Evolutionary conservation across 2,888 invertebrate genomes (phyloP), one percentile per base, ranked within the genome.

Genomic region (Euplexia lucipara): DNA sequence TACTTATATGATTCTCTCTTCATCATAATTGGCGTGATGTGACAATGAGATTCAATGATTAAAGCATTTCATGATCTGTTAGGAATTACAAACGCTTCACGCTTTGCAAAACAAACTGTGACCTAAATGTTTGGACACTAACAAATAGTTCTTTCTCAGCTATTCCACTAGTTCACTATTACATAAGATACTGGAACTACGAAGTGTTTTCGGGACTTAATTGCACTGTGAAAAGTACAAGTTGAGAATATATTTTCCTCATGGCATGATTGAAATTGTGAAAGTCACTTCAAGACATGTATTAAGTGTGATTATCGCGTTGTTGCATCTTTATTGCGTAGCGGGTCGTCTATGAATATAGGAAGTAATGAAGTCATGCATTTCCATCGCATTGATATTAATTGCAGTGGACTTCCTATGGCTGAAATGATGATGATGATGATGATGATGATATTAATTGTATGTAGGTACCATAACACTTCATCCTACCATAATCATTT

Each of bases 61-160:
- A n/a, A n/a, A n/a, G 32, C 35, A 45, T 39, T 47, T 47, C 5
- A 16, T 30, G 12, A 48, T 9, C 22, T 48, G 3, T 57, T 67
- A 30, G 20, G 20, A n/a, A 12, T 26, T 37, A 6, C 2, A 45
- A 56, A 18, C 26, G 56, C 8, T 26, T 39, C 34, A 47, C 65
- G 20, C 18, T 45, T 47, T 18, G 5, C 26, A 7, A 14, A 65
- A 57, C 45, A 34, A 45, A 65, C 14, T 66, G 59, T 66, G 41
- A 58, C 52, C 41, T 35, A 62, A 42, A 70, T 67, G 30, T 47
- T 62, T 42, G 48, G 42, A 48, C 48, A 63, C 34, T 70, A 49
- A 48, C 53, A 69, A 69, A 69, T 48, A 42, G 73, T 77, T 75
- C 66, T 82, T 77, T 72, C 65, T 57, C 45, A 32, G 51, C 18